phyloP scores from a whole-genome alignment of 1,140 invertebrate species.

The Leptoteleia sp. region DNA sequence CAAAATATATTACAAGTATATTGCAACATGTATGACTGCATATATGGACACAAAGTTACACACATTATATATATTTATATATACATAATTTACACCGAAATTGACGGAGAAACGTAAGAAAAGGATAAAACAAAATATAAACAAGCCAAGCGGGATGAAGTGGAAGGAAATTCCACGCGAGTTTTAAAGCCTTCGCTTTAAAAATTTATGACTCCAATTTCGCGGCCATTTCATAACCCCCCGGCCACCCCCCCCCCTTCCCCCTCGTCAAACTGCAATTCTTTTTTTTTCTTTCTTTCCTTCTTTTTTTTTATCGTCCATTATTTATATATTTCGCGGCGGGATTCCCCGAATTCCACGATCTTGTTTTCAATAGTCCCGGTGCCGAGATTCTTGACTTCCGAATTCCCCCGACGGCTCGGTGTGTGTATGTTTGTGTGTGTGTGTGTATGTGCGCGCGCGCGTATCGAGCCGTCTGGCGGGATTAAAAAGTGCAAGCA shows the following conservation, averaged over 20 bases:
- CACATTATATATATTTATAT: no score
- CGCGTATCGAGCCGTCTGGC: constrained; percentile 34
- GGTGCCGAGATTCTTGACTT: constrained; percentile 24
- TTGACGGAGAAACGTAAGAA: no score
- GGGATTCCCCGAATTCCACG: constrained; percentile 46
- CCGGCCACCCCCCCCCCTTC: background rate
- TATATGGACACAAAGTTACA: no score
- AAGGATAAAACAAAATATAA: no score
- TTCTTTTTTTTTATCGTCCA: background rate
- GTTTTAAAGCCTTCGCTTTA: background rate
- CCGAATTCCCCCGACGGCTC: constrained; percentile 36
- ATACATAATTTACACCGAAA: no score
- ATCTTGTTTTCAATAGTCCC: constrained; percentile 50
- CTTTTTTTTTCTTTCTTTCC: no score
- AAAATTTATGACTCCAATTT: constrained; percentile 22
- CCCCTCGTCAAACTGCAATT: no score
- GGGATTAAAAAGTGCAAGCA: constrained; percentile 34
- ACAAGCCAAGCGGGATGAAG: no score
- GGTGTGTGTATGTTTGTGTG: no score
- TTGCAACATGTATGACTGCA: no score
- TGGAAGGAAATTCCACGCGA: background rate
- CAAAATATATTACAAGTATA: no score
- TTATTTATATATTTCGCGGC: constrained; percentile 41
- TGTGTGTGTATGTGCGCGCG: no score
- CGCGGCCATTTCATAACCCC: background rate